Percentiles rank a stretch among this genome's conserved stretches.
These are phyloP conservation scores for Burhinus oedicnemus DNA, from an alignment of 2,113 vertebrate genomes.

Conservation along the genomic window DNA sequence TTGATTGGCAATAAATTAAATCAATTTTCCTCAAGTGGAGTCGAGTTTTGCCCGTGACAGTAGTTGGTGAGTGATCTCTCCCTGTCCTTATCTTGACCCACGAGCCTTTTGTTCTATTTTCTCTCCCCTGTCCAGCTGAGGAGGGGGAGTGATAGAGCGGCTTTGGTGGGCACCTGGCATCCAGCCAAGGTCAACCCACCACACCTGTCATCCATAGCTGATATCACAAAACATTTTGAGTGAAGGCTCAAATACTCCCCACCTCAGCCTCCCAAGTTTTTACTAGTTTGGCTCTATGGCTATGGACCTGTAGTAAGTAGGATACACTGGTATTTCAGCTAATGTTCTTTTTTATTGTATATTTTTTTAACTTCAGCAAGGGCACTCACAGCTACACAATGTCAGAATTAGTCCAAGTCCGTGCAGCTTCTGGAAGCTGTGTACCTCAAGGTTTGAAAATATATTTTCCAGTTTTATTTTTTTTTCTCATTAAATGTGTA, in stretches of 20 bases:
- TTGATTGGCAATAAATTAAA: background rate
- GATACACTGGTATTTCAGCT: background rate
- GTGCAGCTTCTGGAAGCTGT: background rate
- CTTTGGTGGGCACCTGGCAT: too few species aligned
- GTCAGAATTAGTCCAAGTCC: background rate
- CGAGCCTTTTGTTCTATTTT: too few species aligned
- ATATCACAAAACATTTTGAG: background rate
- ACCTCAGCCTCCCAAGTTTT: fast-evolving
- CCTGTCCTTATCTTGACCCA: too few species aligned
- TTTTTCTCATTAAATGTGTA: background rate
- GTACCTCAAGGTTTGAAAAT: background rate
- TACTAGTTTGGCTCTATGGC: background rate
- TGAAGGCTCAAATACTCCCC: background rate
- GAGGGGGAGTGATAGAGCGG: too few species aligned
- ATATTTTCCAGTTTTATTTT: background rate
- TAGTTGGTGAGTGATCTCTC: too few species aligned
- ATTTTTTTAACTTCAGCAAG: background rate
- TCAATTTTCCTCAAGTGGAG: background rate
- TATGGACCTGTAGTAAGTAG: background rate
- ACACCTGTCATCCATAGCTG: background rate
- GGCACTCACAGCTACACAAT: background rate
- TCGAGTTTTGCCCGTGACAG: too few species aligned
- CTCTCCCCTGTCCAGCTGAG: too few species aligned
- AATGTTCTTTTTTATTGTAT: background rate
- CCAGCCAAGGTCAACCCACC: too few species aligned